A percentile compares a stretch with the other conserved stretches of the same genome.
These are phyloP conservation scores for Agelastica alni DNA, from an alignment of 2,888 invertebrate species.

Conservation along the genomic window DNA sequence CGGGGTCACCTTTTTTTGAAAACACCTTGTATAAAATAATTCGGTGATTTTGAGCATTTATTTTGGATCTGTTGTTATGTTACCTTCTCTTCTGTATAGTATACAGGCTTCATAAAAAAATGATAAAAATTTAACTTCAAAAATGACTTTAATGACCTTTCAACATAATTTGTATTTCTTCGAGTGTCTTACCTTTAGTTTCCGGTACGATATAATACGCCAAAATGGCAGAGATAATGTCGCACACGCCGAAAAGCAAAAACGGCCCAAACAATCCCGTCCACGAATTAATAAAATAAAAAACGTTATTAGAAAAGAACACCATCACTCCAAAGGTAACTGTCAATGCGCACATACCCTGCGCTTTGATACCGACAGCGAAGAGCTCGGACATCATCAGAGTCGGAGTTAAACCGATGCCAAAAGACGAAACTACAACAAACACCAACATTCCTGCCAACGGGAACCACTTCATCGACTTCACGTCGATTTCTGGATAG, in stretches of 20 bases:
- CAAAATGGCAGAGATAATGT: not conserved
- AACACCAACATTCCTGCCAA: constrained; percentile 39
- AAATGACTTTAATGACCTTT: too few species aligned
- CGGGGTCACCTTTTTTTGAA: too few species aligned
- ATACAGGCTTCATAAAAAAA: too few species aligned
- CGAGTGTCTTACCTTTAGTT: constrained; percentile 17
- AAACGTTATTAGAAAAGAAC: not conserved
- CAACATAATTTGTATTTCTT: constrained; percentile 23
- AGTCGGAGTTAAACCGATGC: constrained; percentile 44
- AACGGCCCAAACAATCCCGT: constrained; percentile 29
- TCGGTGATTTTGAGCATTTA: too few species aligned
- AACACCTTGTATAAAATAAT: too few species aligned
- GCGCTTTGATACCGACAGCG: constrained; percentile 32
- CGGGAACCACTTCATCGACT: not conserved
- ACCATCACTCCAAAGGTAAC: not conserved
- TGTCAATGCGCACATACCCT: not conserved
- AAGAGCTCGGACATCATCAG: constrained; percentile 45
- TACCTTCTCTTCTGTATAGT: too few species aligned
- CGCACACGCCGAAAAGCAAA: not conserved
- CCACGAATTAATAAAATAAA: constrained; percentile 16
- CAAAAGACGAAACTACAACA: constrained; percentile 38
- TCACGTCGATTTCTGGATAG: not conserved
- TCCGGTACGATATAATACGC: constrained; percentile 13
- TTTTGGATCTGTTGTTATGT: too few species aligned
- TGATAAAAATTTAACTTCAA: too few species aligned